These are phyloP conservation scores for Heliconius himera DNA, from an alignment of 1,140 invertebrate species.

Conservation along the genomic window DNA sequence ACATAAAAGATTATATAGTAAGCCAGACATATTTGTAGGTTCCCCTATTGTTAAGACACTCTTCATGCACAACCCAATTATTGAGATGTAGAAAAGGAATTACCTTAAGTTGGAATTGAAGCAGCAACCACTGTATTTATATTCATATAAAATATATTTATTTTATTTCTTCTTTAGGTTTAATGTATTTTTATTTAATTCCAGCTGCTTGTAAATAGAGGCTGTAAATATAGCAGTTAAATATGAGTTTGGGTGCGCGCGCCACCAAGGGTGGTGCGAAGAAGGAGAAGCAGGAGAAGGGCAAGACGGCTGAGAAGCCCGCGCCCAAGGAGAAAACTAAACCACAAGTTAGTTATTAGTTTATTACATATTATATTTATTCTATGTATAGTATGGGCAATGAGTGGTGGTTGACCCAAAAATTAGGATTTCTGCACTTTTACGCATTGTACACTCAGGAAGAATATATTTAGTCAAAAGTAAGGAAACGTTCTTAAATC, in stretches of 20 bases:
- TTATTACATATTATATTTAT: neutral
- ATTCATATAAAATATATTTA: neutral
- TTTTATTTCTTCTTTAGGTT: neutral
- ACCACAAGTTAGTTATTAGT: slow-evolving; percentile 63
- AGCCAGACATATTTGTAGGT: too few species aligned
- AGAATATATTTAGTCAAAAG: too few species aligned
- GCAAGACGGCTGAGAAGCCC: slow-evolving; percentile 73
- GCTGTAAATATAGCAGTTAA: slow-evolving; percentile 81
- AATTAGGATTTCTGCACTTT: too few species aligned
- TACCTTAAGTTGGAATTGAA: too few species aligned
- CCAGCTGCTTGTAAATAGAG: slow-evolving; percentile 82
- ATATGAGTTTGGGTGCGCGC: slow-evolving; percentile 81
- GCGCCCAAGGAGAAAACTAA: slow-evolving; percentile 78
- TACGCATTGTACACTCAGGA: too few species aligned
- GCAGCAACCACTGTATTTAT: too few species aligned
- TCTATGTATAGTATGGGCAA: neutral
- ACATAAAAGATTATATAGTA: too few species aligned
- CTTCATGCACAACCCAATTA: too few species aligned
- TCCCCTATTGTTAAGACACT: too few species aligned
- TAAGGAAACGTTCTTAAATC: too few species aligned
- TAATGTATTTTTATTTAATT: slow-evolving; percentile 46
- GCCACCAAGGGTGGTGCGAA: slow-evolving; percentile 81
- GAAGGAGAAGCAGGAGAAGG: slow-evolving; percentile 72
- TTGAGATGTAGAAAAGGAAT: too few species aligned
- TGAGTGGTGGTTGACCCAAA: too few species aligned